Evolutionary conservation across 1,140 invertebrate species (phyloP).

Genomic region (Lasaia peninsularis): DNA sequence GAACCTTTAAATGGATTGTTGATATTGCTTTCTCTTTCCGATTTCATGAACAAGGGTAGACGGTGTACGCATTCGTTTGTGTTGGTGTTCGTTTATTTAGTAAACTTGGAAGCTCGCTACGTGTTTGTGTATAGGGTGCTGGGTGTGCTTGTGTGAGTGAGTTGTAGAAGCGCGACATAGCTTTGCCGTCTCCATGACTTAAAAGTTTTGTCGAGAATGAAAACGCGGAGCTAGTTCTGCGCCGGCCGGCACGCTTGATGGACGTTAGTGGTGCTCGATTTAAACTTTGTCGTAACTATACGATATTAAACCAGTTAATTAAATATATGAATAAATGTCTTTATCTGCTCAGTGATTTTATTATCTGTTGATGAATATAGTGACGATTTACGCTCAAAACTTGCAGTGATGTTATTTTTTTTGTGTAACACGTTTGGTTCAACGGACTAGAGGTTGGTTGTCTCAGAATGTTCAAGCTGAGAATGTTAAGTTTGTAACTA

Average conservation of each 20-base stretch:
- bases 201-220: slow-evolving; percentile 73
- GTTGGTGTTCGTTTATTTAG: slow-evolving; percentile 76
- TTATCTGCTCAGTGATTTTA: slow-evolving; percentile 33
- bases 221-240: slow-evolving; percentile 65
- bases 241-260: slow-evolving; percentile 63
- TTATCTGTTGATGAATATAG: slow-evolving; percentile 36
- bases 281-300: slow-evolving; percentile 63
- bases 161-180: slow-evolving; percentile 75
- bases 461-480: slow-evolving; percentile 54
- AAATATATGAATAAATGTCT: slow-evolving; percentile 23
- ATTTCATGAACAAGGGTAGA: slow-evolving; percentile 71
- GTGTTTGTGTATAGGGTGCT: slow-evolving; percentile 73
- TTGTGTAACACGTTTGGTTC: slow-evolving; percentile 75
- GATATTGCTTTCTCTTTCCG: slow-evolving; percentile 62
- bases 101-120: slow-evolving; percentile 73
- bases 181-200: slow-evolving; percentile 76
- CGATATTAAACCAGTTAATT: slow-evolving; percentile 50
- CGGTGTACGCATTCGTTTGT: slow-evolving; percentile 64
- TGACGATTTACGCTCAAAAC: slow-evolving; percentile 35
- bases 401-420: slow-evolving; percentile 63
- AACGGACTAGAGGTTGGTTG: slow-evolving; percentile 73
- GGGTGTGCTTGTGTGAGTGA: slow-evolving; percentile 58
- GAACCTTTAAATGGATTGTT: slow-evolving; percentile 57
- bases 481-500: slow-evolving; percentile 50
- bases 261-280: slow-evolving; percentile 43